Percentiles rank a stretch among this genome's conserved stretches.
Evolutionary conservation across 1,140 invertebrate genomes (phyloP).

Genomic region (Drosophila melanogaster): DNA sequence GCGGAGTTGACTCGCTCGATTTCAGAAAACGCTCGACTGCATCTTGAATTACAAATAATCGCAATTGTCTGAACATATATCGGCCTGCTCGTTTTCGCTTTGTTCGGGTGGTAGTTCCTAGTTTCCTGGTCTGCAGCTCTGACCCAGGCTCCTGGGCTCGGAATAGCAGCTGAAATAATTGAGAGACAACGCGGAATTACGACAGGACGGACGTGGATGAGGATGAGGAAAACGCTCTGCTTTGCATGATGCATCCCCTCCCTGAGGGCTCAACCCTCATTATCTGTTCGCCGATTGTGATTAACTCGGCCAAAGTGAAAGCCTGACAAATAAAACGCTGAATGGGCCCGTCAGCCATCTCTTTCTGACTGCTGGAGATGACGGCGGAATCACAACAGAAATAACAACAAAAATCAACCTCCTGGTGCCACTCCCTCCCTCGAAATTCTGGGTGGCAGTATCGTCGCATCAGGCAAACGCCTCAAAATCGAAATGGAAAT

Average conservation of each 20-base stretch:
- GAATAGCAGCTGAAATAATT: constrained; percentile 82
- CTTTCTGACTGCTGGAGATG: constrained; percentile 5
- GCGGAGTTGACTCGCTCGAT: constrained; percentile 69
- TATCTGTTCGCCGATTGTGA: constrained; percentile 70
- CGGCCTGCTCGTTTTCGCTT: constrained; percentile 12
- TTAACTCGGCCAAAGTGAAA: constrained; percentile 76
- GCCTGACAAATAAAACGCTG: constrained; percentile 64
- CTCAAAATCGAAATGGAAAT: constrained; percentile 84
- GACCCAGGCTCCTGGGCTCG: constrained; percentile 22
- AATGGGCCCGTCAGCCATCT: constrained; percentile 14
- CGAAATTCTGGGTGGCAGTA: constrained; percentile 73
- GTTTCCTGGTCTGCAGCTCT: constrained; percentile 8
- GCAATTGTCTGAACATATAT: constrained; percentile 68
- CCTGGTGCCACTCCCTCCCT: constrained; percentile 27
- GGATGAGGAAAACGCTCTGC: constrained; percentile 39
- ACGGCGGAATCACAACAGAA: constrained; percentile 45
- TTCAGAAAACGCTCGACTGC: constrained; percentile 78
- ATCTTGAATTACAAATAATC: constrained; percentile 84
- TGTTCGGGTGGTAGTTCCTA: constrained; percentile 36
- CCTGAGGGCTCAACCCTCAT: constrained; percentile 61
- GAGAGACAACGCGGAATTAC: constrained; percentile 78
- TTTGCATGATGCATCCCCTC: constrained; percentile 56
- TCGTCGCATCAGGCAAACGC: constrained; percentile 83
- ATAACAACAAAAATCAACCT: constrained; percentile 45
- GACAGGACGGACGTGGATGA: constrained; percentile 32